Base-by-base conservation (phyloP, 2,888 invertebrate genomes). In the Ormyrus labotus region DNA sequence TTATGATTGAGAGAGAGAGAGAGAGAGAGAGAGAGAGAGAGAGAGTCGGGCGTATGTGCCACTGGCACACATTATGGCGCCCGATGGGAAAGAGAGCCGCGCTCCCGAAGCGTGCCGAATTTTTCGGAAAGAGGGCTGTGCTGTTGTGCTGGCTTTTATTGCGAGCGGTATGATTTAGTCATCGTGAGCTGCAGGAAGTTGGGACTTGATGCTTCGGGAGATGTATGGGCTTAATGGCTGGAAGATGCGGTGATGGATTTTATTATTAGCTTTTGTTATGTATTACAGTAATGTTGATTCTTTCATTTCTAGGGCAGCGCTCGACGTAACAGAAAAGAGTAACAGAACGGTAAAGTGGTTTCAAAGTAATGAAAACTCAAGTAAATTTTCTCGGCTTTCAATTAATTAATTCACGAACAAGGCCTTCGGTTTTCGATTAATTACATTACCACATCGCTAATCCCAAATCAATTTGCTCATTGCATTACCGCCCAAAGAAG, bases 61-160 rank as follows among this genome's bases (percentile, higher is more conserved):
- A 34, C 34, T 34, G 34, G 34, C 34, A 34, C 34, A 34, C 34
- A 34, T 34, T 34, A 34, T 34, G 34, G 4, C 34, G 34, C 34
- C 34, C 34, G 34, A 4, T 34, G 34, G 34, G 34, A 34, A 34
- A 34, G 34, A 34, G 34, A 34, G 34, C 34, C 19, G 58, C 13
- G 60, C n/a, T 19, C 19, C 8, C 57, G 73, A 76, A 34, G 68
- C 75, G 53, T 68, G 53, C 2, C 75, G 60, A 75, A 75, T 75
- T 47, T 53, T 48, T 50, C 13, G 47, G 48, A 9, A 50, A 34
- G 58, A 48, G n/a, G 60, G 13, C 5, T 45, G 34, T 4, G 34
- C 34, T 2, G 34, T 34, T 34, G 13, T 10, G 9, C 48, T 50
- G 13, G 11, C 8, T 57, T 19, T 64, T 64, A 65, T 65, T 57